Percentiles rank a stretch among this genome's conserved stretches.
Conservation (phyloP, 2,888 invertebrate genomes). For the Trissolcus japonicus region DNA sequence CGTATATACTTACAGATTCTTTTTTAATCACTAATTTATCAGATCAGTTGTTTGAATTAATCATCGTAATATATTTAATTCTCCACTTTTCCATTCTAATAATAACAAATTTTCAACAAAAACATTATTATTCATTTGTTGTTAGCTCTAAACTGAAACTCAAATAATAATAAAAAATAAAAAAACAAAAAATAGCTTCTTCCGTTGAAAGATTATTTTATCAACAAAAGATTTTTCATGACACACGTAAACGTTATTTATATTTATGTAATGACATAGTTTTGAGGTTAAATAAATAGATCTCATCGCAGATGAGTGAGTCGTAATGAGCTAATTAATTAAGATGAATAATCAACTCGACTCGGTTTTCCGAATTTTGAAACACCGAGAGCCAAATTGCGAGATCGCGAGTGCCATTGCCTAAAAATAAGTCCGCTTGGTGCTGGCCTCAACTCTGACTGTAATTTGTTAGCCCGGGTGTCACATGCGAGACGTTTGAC, state of each 20-base stretch:
- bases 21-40: background rate
- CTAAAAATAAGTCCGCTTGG: slow-evolving; percentile 41
- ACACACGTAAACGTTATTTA: background rate
- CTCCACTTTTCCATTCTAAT: too few relatives aligned
- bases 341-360: slow-evolving; percentile 2
- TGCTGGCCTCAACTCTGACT: slow-evolving; percentile 27
- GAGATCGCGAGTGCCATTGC: slow-evolving; percentile 8
- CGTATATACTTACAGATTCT: slow-evolving; percentile 4
- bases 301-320: background rate
- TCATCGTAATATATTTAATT: too few relatives aligned
- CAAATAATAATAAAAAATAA: too few relatives aligned
- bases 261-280: slow-evolving; percentile 2
- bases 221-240: background rate
- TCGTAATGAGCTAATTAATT: slow-evolving; percentile 18
- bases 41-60: too few relatives aligned
- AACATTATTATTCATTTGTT: too few relatives aligned
- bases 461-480: slow-evolving; percentile 41
- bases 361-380: slow-evolving; percentile 16
- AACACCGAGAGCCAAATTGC: slow-evolving; percentile 28
- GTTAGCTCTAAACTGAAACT: too few relatives aligned
- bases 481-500: slow-evolving; percentile 45
- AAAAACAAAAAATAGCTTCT: too few relatives aligned
- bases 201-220: too few relatives aligned
- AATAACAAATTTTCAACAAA: too few relatives aligned
- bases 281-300: slow-evolving; percentile 1